Conservation (phyloP, 2,797 vertebrate genomes). For the Meda fulgida region DNA sequence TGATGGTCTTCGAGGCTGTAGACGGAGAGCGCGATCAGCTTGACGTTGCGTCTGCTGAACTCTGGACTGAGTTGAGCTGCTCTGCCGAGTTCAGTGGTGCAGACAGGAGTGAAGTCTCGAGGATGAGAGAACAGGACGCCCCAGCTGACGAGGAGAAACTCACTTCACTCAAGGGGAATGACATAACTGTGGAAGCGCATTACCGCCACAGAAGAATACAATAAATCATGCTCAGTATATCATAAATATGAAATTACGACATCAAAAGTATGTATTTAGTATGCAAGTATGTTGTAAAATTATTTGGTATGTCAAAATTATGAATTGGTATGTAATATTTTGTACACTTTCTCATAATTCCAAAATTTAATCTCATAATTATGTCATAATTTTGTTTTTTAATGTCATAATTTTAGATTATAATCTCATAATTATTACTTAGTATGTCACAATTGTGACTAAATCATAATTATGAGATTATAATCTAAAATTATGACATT, state of each 20-base stretch:
- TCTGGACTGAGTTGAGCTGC: slow-evolving; percentile 80
- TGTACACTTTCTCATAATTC: no score
- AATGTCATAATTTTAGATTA: no score
- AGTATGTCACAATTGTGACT: no score
- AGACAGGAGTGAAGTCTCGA: slow-evolving; percentile 91
- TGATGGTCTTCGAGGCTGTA: slow-evolving; percentile 86
- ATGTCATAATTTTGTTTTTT: no score
- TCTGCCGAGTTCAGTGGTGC: slow-evolving; percentile 92
- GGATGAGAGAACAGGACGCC: slow-evolving; percentile 95
- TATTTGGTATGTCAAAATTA: no score
- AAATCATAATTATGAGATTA: no score
- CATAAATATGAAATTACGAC: neutral
- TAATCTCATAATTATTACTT: no score
- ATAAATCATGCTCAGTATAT: neutral
- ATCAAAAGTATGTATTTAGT: no score
- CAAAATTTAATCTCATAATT: no score
- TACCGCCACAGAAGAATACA: neutral
- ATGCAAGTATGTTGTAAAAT: no score
- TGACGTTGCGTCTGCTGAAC: slow-evolving; percentile 86
- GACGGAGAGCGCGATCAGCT: slow-evolving; percentile 90
- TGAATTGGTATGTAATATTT: no score
- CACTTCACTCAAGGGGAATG: neutral
- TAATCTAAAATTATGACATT: no score
- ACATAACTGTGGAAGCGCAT: neutral
- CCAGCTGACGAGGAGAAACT: slow-evolving; percentile 79